Percentiles rank a stretch among this genome's conserved stretches.
Conservation (phyloP, 2,888 invertebrate species). For the Lasioglossum leucozonium region DNA sequence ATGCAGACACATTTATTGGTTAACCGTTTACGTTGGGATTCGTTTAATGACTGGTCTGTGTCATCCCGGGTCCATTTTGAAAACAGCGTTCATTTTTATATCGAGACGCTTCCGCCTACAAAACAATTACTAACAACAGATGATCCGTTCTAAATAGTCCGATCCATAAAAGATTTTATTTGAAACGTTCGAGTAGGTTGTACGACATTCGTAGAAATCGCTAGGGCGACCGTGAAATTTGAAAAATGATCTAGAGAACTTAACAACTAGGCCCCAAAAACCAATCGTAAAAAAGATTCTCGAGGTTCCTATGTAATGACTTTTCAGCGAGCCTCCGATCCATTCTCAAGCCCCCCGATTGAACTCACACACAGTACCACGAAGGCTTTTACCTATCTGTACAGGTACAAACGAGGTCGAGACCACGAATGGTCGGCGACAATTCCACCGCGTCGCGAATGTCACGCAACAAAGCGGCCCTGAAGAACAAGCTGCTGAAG, state of each 20-base stretch:
- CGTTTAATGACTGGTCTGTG: not conserved
- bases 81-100: not conserved
- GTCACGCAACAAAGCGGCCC: conserved; percentile 78
- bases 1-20: not conserved
- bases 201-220: not conserved
- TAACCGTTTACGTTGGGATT: not conserved
- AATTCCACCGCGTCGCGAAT: conserved; percentile 72
- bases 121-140: not conserved
- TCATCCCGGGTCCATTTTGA: not conserved
- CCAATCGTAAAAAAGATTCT: not conserved
- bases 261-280: not conserved
- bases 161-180: not conserved
- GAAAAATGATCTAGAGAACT: not conserved
- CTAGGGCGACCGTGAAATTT: not conserved
- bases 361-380: conserved; percentile 17
- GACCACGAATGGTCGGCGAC: conserved; percentile 74
- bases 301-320: not conserved
- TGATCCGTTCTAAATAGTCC: not conserved
- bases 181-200: not conserved
- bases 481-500: conserved; percentile 81
- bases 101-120: too few species aligned
- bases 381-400: conserved; percentile 44
- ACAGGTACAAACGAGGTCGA: conserved; percentile 79
- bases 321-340: not conserved
- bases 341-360: not conserved